Evolutionary conservation across 2,113 vertebrate genomes (phyloP), one percentile per base, ranked within the genome.

Genomic region (Bungarus multicinctus): DNA sequence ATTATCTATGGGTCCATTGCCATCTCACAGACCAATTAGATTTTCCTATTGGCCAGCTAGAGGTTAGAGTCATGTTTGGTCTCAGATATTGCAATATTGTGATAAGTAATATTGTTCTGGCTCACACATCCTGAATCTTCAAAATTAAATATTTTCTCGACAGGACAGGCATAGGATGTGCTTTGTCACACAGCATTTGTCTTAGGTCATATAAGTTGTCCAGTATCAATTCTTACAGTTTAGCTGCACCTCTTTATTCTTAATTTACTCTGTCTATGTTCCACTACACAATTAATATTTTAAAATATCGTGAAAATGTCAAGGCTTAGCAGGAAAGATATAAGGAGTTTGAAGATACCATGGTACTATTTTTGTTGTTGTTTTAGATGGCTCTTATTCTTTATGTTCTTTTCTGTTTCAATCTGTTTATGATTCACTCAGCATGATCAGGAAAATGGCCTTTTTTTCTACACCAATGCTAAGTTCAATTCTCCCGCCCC

Each of bases 391-490:
- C 18, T 89, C 85, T 85, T 89, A 47, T 47, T 93, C 92, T 89
- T 54, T 89, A 39, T 64, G 27, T 53, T 92, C 69, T 52, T 89
- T 89, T 93, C 47, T 89, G 85, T 89, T 89, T 92, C 60, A 55
- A 30, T 58, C 69, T 89, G 4, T 90, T 93, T 45, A n/a, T 86
- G 74, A 91, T 94, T 91, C 50, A 94, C 57, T 94, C 18, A 93
- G 47, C 2, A 87, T 60, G 96, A 94, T 92, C 2, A 64, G 94
- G 91, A 74, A 95, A 50, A 64, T 27, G 90, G 0, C 7, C 85
- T 92, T 93, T 74, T 74, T 52, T 94, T 69, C n/a, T 91, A 95
- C 57, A 87, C 89, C 74, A 90, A 89, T 93, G 14, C 6, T 91
- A 55, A 47, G 8, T 91, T n/a, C n/a, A 55, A 45, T 87, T n/a